Evolutionary conservation across 2,797 vertebrate species (phyloP).

Genomic region (Bovichtus variegatus): DNA sequence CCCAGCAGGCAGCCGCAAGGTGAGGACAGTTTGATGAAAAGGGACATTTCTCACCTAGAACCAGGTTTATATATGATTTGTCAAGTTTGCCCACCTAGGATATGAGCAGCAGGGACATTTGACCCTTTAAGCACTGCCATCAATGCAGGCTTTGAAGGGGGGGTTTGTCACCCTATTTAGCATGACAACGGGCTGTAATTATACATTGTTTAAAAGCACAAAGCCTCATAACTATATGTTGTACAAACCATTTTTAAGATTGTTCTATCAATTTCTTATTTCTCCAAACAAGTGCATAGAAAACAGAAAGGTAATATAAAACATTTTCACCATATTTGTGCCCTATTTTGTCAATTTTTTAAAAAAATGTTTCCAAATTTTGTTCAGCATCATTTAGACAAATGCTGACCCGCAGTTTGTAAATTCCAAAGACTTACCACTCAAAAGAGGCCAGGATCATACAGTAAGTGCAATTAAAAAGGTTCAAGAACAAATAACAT

Average conservation of each 20-base stretch:
- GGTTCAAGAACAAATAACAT: neutral
- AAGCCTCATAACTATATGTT: neutral
- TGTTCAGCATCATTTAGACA: neutral
- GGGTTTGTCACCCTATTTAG: neutral
- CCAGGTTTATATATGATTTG: neutral
- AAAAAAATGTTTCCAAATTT: neutral
- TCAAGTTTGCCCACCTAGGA: neutral
- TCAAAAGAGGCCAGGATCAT: neutral
- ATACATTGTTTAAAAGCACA: neutral
- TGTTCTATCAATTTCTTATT: neutral
- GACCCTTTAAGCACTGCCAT: neutral
- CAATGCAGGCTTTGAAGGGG: neutral
- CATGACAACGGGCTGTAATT: neutral
- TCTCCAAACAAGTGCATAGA: neutral
- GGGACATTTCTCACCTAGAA: neutral
- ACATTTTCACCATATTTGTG: too few species aligned
- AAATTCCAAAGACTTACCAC: neutral
- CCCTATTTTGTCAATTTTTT: too few species aligned
- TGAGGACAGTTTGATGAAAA: conserved; percentile 60
- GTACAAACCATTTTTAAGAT: neutral
- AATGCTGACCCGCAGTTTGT: neutral
- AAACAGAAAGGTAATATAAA: neutral
- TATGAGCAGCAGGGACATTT: neutral
- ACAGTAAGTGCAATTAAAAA: neutral
- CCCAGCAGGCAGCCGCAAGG: conserved; percentile 97